Evolutionary conservation across 1,140 invertebrate species (phyloP).

Genomic region (Drosophila pallidifrons): DNA sequence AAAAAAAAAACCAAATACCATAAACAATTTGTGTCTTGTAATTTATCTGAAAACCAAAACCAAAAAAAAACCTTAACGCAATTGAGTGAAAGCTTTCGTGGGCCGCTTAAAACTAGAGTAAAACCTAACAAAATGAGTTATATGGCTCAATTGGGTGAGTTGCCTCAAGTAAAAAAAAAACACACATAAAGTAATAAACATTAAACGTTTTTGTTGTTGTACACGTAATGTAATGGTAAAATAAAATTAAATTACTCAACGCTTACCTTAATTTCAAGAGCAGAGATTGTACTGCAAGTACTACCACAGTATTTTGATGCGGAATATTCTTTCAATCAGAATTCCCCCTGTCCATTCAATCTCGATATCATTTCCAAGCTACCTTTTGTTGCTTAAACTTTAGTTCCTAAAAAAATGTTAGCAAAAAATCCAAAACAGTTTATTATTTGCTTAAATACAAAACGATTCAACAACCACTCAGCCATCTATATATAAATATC

Average conservation of each 20-base stretch:
- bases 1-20: conserved; percentile 38
- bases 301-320: conserved; percentile 11
- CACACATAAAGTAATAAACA: conserved; percentile 17
- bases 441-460: conserved; percentile 21
- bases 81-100: conserved; percentile 80
- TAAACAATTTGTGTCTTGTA: conserved; percentile 63
- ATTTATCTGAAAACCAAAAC: conserved; percentile 37
- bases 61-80: conserved; percentile 51
- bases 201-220: conserved; percentile 62
- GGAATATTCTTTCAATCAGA: neutral
- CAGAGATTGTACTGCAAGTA: conserved; percentile 14
- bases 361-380: conserved; percentile 28
- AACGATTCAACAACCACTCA: conserved; percentile 10
- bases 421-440: neutral
- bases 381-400: conserved; percentile 40
- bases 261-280: conserved; percentile 54
- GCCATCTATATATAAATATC: conserved; percentile 14
- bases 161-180: conserved; percentile 47
- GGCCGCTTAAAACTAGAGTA: conserved; percentile 77
- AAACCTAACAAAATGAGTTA: conserved; percentile 63
- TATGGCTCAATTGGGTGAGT: conserved; percentile 80
- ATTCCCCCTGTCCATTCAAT: conserved; percentile 1
- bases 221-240: conserved; percentile 18
- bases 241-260: conserved; percentile 22
- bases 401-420: conserved; percentile 5